Base-by-base conservation (phyloP, 1,140 invertebrate species). In the Brevipalpus yothersi region DNA sequence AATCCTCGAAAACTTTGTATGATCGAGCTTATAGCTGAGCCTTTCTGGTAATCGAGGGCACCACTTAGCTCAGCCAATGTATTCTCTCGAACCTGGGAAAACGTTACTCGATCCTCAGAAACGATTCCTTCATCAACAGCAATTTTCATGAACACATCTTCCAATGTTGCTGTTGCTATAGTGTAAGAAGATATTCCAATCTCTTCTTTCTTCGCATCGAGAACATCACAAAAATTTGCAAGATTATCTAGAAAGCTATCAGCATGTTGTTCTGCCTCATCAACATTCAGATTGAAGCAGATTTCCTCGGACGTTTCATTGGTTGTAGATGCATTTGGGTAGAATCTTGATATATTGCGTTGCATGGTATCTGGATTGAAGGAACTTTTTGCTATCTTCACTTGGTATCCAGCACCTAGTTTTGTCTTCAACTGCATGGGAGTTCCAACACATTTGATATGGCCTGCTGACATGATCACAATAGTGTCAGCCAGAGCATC, bases 91-190 rank as follows among this genome's bases (percentile, higher is more conserved):
- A 31, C 31, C 31, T 31, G 31, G 5, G 31, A 31, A 12, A 21
- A n/a, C 15, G 13, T 13, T n/a, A 23, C 53, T 54, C 31, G 12
- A 21, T 13, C 13, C 15, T 23, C 12, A 2, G 12, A 13, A 12
- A 13, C n/a, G 12, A 17, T 17, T 15, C n/a, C n/a, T 19, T 51
- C 49, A n/a, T 51, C n/a, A 19, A 19, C 49, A 8, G 49, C n/a
- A 51, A 51, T 19, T 15, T 51, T 51, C 13, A 51, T 13, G 0
- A 51, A 89, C 11, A 90, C 84, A 72, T 89, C 83, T 68, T 89
- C 86, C 66, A 90, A 75, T 0, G 85, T 87, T 11, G 83, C 84
- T 2, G 84, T 76, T 0, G 83, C 82, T 1, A 86, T 78, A 1
- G 85, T 84, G 63, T 84, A 83, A 23, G 80, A 81, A 23, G 76